Base-by-base conservation (phyloP, 2,797 vertebrate genomes). In the Sebastes alutus region DNA sequence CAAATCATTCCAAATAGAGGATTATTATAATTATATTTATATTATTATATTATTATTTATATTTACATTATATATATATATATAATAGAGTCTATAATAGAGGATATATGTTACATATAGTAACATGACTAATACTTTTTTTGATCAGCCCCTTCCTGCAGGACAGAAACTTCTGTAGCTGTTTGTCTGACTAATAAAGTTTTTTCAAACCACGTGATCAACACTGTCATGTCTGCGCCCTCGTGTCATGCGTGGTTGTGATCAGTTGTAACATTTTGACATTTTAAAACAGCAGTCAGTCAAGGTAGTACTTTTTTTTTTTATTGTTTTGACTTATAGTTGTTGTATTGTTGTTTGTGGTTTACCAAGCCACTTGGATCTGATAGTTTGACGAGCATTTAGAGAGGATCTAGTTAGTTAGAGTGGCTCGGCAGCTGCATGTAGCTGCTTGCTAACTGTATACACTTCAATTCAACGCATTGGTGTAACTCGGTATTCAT, bases 191-290 rank as follows among this genome's bases (percentile, higher is more conserved):
- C 46, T 3, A 91, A 94, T 93, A 93, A 93, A 93, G 91, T 90
- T 93, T 92, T 77, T 91, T 80, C 68, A 65, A 90, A 82, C 27
- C 88, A 93, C 83, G 91, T 94, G 90, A 94, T 38, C 74, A 72
- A 27, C 5, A 77, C 89, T 88, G 84, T 87, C 92, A 96, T 96
- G 96, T 94, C 94, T 27, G 94, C 95, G 68, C 67, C 89, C 95
- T 92, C 90, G 91, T 95, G 91, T 62, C 56, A 52, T 56, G 89
- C 78, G 80, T 90, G 71, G 71, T 22, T 71, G 63, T 76, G 6
- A n/a, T 42, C 20, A 3, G 33, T n/a, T 12, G 22, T 38, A 16
- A 20, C 25, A 38, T 59, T 78, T 71, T 67, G 30, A 58, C 22
- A 30, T 30, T 65, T 62, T 1, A 29, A 12, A 20, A 22, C 60